Base-by-base conservation (phyloP, 2,888 invertebrate genomes). In the Metallyticus violacea region DNA sequence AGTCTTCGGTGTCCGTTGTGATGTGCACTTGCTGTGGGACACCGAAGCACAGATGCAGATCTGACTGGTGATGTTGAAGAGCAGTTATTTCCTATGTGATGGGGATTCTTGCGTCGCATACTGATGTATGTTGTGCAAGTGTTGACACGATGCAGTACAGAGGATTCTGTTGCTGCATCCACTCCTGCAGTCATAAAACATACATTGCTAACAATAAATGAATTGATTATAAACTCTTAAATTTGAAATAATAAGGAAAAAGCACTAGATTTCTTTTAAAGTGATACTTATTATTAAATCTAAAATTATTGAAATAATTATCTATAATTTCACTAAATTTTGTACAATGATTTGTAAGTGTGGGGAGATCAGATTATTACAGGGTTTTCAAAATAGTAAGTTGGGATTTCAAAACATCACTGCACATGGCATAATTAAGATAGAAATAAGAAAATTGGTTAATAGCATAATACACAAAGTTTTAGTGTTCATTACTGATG, bases 61-160 rank as follows among this genome's bases (percentile, higher is more conserved):
- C 77, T 25, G 9, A 77, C 77, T 5, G 83, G 77, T 77, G 83
- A 77, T 6, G 83, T 27, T 77, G 83, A 77, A n/a, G 83, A 22
- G 25, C 83, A 83, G 83, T 83, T 77, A n/a, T 83, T 83, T 77
- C 25, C 28, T 5, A 77, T 15, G 77, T 83, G 25, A 5, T 77
- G 83, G 22, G 40, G 40, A n/a, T 22, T 77, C 28, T 83, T 83
- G 9, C 83, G 30, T 25, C 93, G 92, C 89, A 94, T 92, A 90
- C 94, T 94, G 89, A 94, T 92, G 91, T 94, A 94, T 3, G 94
- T 94, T 87, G 94, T 94, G 91, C 93, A 94, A 26, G 94, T 94
- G 91, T 94, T 94, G 90, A 93, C 94, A 88, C 94, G 92, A 89
- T 94, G 94, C 27, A 95, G 92, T 88, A 93, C 91, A 87, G 93